Percentiles rank a stretch among this genome's conserved stretches.
phyloP scores from a whole-genome alignment of 1,140 invertebrate species.

The Coelopa frigida region DNA sequence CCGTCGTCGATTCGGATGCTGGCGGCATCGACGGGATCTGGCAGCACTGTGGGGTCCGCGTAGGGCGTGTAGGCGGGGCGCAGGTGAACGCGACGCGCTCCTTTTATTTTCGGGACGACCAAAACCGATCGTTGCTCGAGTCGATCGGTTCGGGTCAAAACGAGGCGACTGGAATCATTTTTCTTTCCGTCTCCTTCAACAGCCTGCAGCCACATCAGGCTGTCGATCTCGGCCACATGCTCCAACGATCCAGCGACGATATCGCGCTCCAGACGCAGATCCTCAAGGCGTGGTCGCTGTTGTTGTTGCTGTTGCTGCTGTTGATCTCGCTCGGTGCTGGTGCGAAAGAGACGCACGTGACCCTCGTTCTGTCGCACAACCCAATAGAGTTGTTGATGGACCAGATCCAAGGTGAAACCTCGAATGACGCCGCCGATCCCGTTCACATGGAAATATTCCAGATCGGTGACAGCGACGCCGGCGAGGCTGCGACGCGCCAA shows the following conservation, averaged over 20 bases:
- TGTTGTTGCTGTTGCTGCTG: too few species aligned
- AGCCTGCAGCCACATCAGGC: conserved; percentile 8
- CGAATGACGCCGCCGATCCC: conserved; percentile 50
- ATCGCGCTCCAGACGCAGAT: not conserved
- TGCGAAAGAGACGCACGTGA: conserved; percentile 37
- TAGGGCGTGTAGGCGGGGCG: conserved; percentile 4
- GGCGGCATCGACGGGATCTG: conserved; percentile 54
- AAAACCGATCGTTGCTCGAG: too few species aligned
- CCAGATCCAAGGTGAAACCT: conserved; percentile 72
- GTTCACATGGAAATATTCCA: conserved; percentile 26
- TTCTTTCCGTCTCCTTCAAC: too few species aligned
- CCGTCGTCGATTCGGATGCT: conserved; percentile 60
- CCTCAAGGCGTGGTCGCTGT: not conserved
- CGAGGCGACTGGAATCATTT: too few species aligned
- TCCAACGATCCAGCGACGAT: not conserved
- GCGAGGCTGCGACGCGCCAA: conserved; percentile 73
- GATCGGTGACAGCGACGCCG: conserved; percentile 49
- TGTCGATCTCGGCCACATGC: conserved; percentile 9
- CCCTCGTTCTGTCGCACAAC: conserved; percentile 67
- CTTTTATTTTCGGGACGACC: not conserved
- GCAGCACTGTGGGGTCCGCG: conserved; percentile 54
- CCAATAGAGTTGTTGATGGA: conserved; percentile 69
- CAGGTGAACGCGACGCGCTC: conserved; percentile 1
- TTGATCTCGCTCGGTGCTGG: conserved; percentile 1
- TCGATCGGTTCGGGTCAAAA: too few species aligned